phyloP scores from a whole-genome alignment of 2,113 vertebrate genomes.

The Notarius quadriscutis region DNA sequence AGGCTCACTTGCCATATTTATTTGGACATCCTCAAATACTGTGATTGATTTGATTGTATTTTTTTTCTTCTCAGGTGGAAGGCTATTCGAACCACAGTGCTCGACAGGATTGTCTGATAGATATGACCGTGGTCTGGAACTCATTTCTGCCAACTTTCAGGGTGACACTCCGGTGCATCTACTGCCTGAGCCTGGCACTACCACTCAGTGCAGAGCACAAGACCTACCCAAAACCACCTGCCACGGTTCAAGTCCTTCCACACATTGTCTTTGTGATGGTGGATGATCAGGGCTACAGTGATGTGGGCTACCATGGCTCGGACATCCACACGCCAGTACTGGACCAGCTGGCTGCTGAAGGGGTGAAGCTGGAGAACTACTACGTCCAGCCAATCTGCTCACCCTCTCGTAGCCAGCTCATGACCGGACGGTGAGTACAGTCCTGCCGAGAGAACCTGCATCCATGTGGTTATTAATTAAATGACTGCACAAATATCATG shows the following conservation, averaged over 20 bases:
- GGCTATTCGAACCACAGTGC: background rate
- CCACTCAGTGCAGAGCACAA: background rate
- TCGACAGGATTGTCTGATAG: background rate
- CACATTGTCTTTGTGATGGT: constrained; percentile 90
- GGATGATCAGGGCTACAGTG: constrained; percentile 91
- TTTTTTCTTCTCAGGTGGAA: background rate
- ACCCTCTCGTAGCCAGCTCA: constrained; percentile 90
- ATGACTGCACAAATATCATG: background rate
- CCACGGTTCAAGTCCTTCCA: constrained; percentile 59
- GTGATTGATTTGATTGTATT: background rate
- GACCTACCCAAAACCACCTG: background rate
- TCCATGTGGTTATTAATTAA: background rate
- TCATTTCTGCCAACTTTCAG: constrained; percentile 39
- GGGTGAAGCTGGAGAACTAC: constrained; percentile 93
- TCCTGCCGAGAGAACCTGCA: background rate
- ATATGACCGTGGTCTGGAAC: constrained; percentile 37
- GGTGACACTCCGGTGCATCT: constrained; percentile 39
- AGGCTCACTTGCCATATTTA: background rate
- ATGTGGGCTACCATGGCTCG: constrained; percentile 89
- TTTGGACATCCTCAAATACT: background rate
- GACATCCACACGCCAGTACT: constrained; percentile 85
- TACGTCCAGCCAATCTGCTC: constrained; percentile 96
- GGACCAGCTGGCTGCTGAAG: constrained; percentile 85
- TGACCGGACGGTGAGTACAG: constrained; percentile 85
- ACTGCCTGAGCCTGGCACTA: constrained; percentile 49